phyloP scores from a whole-genome alignment of 2,113 vertebrate species.

The Semicossyphus pulcher region DNA sequence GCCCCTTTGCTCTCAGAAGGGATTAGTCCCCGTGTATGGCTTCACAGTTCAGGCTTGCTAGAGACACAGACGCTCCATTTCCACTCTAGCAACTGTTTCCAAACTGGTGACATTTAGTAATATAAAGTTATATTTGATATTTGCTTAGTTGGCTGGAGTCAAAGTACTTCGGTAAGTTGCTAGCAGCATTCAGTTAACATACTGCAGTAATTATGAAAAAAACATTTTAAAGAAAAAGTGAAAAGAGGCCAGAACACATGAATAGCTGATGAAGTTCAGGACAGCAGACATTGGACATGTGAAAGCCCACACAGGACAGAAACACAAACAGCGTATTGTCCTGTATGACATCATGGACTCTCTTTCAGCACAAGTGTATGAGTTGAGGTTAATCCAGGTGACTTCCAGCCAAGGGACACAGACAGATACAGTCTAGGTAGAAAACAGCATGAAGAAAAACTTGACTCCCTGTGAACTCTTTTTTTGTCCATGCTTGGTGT shows the following conservation, averaged over 20 bases:
- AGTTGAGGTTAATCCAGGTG: constrained; percentile 45
- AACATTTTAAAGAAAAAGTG: background rate
- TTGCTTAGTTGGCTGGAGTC: background rate
- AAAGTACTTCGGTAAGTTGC: too few species aligned
- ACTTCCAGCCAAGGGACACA: constrained; percentile 26
- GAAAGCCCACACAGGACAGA: constrained; percentile 46
- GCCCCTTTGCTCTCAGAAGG: constrained; percentile 39
- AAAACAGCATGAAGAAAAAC: constrained; percentile 8
- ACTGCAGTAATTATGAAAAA: background rate
- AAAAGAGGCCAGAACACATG: constrained; percentile 11
- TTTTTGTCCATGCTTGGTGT: constrained; percentile 10
- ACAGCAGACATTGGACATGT: constrained; percentile 22
- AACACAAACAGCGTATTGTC: constrained; percentile 69
- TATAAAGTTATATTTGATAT: background rate
- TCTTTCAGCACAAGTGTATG: constrained; percentile 43
- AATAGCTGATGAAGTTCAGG: constrained; percentile 19
- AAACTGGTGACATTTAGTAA: constrained; percentile 8
- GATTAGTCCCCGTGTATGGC: constrained; percentile 43
- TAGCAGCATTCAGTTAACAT: too few species aligned
- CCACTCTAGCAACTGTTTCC: constrained; percentile 16
- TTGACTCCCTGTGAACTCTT: background rate
- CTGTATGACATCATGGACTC: constrained; percentile 61
- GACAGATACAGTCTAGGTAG: constrained; percentile 28
- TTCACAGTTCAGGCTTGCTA: constrained; percentile 21
- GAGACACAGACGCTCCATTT: constrained; percentile 27